Evolutionary conservation across 2,797 vertebrate genomes (phyloP).

Genomic region (Chiloscyllium punctatum): DNA sequence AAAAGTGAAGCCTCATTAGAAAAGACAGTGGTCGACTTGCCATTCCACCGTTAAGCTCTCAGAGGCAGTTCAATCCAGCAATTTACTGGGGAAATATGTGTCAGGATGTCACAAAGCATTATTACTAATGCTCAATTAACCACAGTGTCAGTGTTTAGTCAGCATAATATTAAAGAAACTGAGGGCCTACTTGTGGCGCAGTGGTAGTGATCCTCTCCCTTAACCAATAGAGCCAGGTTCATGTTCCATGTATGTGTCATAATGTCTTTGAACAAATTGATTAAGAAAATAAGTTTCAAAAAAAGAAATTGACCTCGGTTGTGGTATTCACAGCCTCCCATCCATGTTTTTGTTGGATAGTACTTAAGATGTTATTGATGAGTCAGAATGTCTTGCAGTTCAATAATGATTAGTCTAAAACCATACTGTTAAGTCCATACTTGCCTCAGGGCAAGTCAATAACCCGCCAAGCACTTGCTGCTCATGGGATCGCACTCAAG

Average conservation of each 20-base stretch:
- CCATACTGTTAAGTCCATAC: neutral
- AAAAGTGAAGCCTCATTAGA: neutral
- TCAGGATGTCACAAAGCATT: neutral
- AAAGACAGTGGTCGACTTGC: neutral
- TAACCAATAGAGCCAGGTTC: too few species aligned
- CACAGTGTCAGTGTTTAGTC: neutral
- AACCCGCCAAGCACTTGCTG: neutral
- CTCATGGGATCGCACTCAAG: neutral
- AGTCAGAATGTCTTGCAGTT: neutral
- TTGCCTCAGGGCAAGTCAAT: neutral
- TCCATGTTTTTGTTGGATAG: neutral
- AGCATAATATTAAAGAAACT: neutral
- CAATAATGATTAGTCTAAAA: neutral
- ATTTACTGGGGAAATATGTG: neutral
- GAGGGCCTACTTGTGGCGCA: too few species aligned
- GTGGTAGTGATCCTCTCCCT: too few species aligned
- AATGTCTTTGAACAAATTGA: too few species aligned
- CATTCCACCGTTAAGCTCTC: neutral
- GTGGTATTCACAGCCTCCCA: neutral
- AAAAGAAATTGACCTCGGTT: neutral
- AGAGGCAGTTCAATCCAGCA: neutral
- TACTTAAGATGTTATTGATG: neutral
- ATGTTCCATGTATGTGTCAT: too few species aligned
- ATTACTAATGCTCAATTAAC: neutral
- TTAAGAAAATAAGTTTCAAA: too few species aligned